A percentile compares a stretch with the other conserved stretches of the same genome.
Conservation (phyloP, 2,797 vertebrate genomes). For the Helarctos malayanus region DNA sequence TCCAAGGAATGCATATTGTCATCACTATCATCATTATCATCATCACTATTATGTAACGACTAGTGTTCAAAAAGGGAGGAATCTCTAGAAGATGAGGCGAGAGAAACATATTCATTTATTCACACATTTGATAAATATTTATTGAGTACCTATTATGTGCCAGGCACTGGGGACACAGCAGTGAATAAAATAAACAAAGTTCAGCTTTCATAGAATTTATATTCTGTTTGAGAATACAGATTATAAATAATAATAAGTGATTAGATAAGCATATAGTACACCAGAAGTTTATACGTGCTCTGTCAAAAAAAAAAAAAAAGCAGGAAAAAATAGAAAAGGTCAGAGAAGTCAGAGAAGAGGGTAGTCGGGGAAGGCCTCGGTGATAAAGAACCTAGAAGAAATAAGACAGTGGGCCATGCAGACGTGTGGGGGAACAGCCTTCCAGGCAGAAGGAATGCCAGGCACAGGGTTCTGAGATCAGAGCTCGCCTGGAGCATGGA, state of each 20-base stretch:
- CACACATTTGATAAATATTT: background rate
- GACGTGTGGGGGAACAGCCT: fast-evolving
- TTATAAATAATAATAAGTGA: background rate
- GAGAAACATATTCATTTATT: background rate
- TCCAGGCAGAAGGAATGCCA: background rate
- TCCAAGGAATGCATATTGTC: background rate
- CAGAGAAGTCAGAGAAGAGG: background rate
- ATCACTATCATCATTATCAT: background rate
- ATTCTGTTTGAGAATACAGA: background rate
- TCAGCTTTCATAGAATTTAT: background rate
- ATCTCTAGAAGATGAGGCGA: background rate
- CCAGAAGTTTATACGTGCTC: background rate
- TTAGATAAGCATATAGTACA: background rate
- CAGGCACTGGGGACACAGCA: background rate
- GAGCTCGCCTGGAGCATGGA: background rate
- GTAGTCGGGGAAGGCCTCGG: background rate
- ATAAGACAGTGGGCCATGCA: background rate
- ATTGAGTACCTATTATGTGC: background rate
- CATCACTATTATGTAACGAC: background rate
- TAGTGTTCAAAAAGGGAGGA: background rate
- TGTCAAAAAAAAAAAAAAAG: background rate
- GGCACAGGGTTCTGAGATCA: background rate
- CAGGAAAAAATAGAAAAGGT: background rate
- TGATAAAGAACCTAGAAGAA: background rate
- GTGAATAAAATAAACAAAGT: conserved; percentile 15